Percentiles rank a stretch among this genome's conserved stretches.
These are phyloP conservation scores for Ectemnius cavifrons DNA, from an alignment of 2,888 invertebrate genomes.

Conservation along the genomic window DNA sequence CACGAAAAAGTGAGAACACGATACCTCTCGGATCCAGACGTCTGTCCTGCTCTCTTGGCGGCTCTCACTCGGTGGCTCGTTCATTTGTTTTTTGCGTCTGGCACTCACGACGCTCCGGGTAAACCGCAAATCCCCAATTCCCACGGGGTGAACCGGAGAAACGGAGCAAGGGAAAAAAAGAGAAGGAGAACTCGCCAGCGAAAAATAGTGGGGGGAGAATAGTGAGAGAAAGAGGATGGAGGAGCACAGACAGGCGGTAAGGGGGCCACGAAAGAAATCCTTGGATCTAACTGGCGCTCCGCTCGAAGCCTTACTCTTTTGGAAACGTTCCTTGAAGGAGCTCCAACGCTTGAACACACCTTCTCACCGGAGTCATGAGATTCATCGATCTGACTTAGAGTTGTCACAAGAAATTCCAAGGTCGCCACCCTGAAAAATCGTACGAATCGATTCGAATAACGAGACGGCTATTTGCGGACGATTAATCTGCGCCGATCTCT, in stretches of 20 bases:
- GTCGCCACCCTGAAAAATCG: constrained; percentile 16
- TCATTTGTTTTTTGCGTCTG: constrained; percentile 65
- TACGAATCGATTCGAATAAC: constrained; percentile 6
- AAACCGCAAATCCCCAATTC: constrained; percentile 71
- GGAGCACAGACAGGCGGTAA: constrained; percentile 32
- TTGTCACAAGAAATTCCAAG: constrained; percentile 31
- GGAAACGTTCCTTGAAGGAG: constrained; percentile 27
- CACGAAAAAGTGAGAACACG: constrained; percentile 41
- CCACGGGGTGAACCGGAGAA: constrained; percentile 45
- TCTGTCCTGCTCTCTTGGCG: constrained; percentile 36
- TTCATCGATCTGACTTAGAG: constrained; percentile 37
- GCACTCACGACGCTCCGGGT: constrained; percentile 63
- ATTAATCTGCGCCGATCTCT: background rate
- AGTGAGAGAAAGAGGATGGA: constrained; percentile 39
- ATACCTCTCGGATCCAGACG: constrained; percentile 50
- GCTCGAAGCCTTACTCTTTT: constrained; percentile 27
- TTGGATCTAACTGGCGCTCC: constrained; percentile 23
- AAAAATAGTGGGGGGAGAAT: constrained; percentile 1
- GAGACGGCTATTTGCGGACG: background rate
- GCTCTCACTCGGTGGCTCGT: constrained; percentile 46
- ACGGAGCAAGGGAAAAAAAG: constrained; percentile 15
- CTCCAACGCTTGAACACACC: constrained; percentile 10
- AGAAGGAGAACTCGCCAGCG: constrained; percentile 21
- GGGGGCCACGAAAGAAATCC: constrained; percentile 45
- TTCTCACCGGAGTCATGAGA: constrained; percentile 15